phyloP scores from a whole-genome alignment of 2,888 invertebrate genomes.

The Hirtodrosophila duncani region DNA sequence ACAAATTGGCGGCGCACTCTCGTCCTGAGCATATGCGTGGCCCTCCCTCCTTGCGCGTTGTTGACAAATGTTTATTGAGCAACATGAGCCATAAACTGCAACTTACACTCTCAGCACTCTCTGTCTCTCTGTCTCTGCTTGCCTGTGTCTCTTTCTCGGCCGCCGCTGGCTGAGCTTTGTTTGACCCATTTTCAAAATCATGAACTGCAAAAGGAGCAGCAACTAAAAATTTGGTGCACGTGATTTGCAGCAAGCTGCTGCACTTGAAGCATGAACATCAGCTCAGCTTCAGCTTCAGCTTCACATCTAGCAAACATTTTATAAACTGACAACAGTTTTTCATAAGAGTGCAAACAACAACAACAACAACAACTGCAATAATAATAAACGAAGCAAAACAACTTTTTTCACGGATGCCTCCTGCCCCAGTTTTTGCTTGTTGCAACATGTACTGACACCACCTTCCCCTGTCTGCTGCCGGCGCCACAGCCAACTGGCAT shows the following conservation, averaged over 20 bases:
- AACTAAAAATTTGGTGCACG: conserved; percentile 36
- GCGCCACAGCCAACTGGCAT: conserved; percentile 13
- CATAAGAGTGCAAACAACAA: conserved; percentile 35
- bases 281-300: too few species aligned
- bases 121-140: too few species aligned
- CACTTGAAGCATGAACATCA: conserved; percentile 44
- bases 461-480: background rate
- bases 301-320: conserved; percentile 49
- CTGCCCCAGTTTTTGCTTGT: conserved; percentile 10
- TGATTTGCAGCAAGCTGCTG: conserved; percentile 13
- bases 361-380: conserved; percentile 7
- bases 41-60: conserved; percentile 38
- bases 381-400: conserved; percentile 24
- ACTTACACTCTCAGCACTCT: too few species aligned
- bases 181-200: conserved; percentile 41
- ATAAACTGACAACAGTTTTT: conserved; percentile 66
- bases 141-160: background rate
- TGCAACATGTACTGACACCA: background rate
- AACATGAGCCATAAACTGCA: conserved; percentile 56
- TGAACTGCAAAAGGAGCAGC: conserved; percentile 7
- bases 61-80: conserved; percentile 65
- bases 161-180: conserved; percentile 8
- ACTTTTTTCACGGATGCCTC: conserved; percentile 34
- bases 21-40: conserved; percentile 2
- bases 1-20: conserved; percentile 34